Evolutionary conservation across 2,888 invertebrate species (phyloP).

Genomic region (Pseudolycoriella hygida): DNA sequence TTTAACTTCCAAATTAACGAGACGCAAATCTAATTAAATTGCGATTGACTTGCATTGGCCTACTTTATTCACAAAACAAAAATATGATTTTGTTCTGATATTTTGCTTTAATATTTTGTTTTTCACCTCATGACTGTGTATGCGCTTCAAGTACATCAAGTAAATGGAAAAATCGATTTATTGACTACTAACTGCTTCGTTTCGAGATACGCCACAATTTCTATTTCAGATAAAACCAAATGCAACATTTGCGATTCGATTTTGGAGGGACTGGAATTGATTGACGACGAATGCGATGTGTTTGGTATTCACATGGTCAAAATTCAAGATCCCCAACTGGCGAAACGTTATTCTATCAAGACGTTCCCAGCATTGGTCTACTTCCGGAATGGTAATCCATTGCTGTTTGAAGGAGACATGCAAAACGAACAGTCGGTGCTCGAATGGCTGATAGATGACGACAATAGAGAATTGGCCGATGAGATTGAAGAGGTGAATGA

Average conservation of each 20-base stretch:
- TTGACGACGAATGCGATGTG: conserved; percentile 82
- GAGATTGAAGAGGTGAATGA: conserved; percentile 88
- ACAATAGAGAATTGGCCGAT: conserved; percentile 81
- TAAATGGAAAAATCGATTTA: too few species aligned
- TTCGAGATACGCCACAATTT: not conserved
- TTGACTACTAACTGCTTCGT: conserved; percentile 1
- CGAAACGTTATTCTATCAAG: conserved; percentile 85
- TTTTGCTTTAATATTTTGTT: too few species aligned
- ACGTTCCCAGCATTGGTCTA: conserved; percentile 87
- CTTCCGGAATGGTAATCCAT: conserved; percentile 76
- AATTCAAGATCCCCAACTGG: conserved; percentile 78
- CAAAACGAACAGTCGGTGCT: conserved; percentile 83
- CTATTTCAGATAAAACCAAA: conserved; percentile 58
- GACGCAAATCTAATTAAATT: too few species aligned
- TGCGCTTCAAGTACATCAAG: too few species aligned
- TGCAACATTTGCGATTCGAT: conserved; percentile 86
- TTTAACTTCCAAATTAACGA: too few species aligned
- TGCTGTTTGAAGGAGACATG: conserved; percentile 76
- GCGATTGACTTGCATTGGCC: too few species aligned
- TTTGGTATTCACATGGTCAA: conserved; percentile 88
- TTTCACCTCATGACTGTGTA: too few species aligned
- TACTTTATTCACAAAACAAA: too few species aligned
- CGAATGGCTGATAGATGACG: conserved; percentile 86
- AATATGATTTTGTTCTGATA: too few species aligned
- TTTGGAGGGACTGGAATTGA: conserved; percentile 67